These are phyloP conservation scores for Trissolcus brochymenae DNA, from an alignment of 2,888 invertebrate genomes.

Conservation along the genomic window DNA sequence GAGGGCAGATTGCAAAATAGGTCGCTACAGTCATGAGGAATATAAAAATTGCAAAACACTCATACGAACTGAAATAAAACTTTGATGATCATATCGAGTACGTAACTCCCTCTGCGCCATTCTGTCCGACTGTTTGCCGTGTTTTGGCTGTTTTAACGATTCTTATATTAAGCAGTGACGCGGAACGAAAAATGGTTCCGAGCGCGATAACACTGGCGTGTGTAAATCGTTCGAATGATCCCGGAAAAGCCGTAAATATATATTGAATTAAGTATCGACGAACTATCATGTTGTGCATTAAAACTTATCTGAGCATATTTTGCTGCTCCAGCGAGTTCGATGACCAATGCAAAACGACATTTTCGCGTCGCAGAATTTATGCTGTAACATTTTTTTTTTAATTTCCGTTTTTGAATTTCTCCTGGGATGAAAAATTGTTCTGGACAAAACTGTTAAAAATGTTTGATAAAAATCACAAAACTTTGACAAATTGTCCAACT, in stretches of 20 bases:
- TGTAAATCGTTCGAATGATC: conserved; percentile 55
- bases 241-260: conserved; percentile 49
- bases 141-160: conserved; percentile 53
- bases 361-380: background rate
- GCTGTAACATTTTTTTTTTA: no score
- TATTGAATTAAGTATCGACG: conserved; percentile 48
- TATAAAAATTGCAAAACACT: no score
- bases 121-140: conserved; percentile 36
- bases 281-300: conserved; percentile 36
- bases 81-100: conserved; percentile 43
- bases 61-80: conserved; percentile 27
- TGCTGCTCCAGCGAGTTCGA: conserved; percentile 8
- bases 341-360: no score
- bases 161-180: conserved; percentile 53
- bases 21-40: background rate
- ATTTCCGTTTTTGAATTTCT: no score
- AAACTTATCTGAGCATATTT: conserved; percentile 39
- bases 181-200: conserved; percentile 52
- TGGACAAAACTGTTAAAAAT: no score
- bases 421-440: no score
- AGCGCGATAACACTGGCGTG: conserved; percentile 41
- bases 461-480: no score
- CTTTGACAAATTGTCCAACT: no score
- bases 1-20: no score
- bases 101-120: conserved; percentile 31